phyloP scores from a whole-genome alignment of 2,113 vertebrate species.

The Ammodytes marinus region DNA sequence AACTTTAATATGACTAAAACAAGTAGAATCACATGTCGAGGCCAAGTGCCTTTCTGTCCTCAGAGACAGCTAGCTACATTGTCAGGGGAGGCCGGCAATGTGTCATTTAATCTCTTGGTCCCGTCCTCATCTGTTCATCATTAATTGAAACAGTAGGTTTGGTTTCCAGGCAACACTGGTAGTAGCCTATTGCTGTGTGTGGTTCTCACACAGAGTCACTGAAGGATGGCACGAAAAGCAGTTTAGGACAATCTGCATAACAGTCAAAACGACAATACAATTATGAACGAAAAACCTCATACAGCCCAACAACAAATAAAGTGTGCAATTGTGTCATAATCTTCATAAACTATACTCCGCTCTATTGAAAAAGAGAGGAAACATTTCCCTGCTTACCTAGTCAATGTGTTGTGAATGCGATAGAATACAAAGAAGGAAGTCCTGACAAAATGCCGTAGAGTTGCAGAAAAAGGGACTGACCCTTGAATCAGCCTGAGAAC shows the following conservation, averaged over 20 bases:
- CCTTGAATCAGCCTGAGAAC: slow-evolving; percentile 20
- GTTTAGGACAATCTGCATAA: slow-evolving; percentile 14
- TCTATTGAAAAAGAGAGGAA: background rate
- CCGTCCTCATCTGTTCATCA: slow-evolving; percentile 62
- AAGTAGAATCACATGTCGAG: slow-evolving; percentile 11
- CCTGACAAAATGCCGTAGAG: background rate
- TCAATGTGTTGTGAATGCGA: slow-evolving; percentile 3
- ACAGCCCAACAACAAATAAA: background rate
- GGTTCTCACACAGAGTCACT: slow-evolving; percentile 31
- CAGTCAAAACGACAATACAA: background rate
- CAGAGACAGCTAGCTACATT: slow-evolving; percentile 48
- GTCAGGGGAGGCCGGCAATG: slow-evolving; percentile 13
- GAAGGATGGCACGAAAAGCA: background rate
- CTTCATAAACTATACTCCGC: background rate
- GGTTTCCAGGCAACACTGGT: slow-evolving; percentile 48
- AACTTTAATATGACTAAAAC: slow-evolving; percentile 4
- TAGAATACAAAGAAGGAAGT: background rate
- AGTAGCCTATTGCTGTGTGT: background rate
- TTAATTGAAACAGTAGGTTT: slow-evolving; percentile 72
- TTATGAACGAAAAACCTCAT: slow-evolving; percentile 3
- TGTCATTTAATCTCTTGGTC: slow-evolving; percentile 64
- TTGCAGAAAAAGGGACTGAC: background rate
- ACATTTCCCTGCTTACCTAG: slow-evolving; percentile 38
- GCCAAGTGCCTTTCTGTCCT: slow-evolving; percentile 4
- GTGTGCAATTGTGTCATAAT: background rate